These are phyloP conservation scores for Marcusenius ussheri DNA, from an alignment of 2,113 vertebrate genomes.

Conservation along the genomic window DNA sequence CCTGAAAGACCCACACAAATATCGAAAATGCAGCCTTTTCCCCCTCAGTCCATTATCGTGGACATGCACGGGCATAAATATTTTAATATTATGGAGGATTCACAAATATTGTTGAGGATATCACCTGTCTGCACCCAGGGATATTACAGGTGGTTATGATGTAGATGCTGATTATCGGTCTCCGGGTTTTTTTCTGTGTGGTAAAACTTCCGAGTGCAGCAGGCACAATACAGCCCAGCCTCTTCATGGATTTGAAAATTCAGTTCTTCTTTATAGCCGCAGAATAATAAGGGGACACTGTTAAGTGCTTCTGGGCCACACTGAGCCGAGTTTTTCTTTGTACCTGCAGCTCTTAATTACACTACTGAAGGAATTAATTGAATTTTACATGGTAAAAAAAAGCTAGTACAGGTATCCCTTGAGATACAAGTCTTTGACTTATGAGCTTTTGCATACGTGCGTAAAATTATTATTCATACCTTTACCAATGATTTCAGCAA, in stretches of 20 bases:
- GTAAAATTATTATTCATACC: not conserved
- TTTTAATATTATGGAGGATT: not conserved
- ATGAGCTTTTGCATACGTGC: not conserved
- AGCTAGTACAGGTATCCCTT: not conserved
- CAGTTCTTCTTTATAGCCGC: not conserved
- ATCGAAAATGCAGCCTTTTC: not conserved
- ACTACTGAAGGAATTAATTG: not conserved
- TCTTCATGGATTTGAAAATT: not conserved
- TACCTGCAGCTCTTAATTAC: not conserved
- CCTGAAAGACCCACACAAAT: not conserved
- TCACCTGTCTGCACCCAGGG: not conserved
- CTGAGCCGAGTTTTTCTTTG: not conserved
- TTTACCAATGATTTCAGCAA: not conserved
- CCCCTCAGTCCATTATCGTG: not conserved
- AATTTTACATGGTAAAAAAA: not conserved
- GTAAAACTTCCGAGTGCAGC: not conserved
- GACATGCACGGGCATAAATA: not conserved
- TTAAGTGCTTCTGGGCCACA: not conserved
- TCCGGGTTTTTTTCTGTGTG: not conserved
- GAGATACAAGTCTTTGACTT: not conserved
- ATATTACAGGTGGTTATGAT: not conserved
- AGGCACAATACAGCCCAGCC: not conserved
- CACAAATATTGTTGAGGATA: not conserved
- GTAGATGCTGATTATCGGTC: not conserved
- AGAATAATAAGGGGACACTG: not conserved